Evolutionary conservation across 2,113 vertebrate genomes (phyloP).

Genomic region (Amphiprion percula): DNA sequence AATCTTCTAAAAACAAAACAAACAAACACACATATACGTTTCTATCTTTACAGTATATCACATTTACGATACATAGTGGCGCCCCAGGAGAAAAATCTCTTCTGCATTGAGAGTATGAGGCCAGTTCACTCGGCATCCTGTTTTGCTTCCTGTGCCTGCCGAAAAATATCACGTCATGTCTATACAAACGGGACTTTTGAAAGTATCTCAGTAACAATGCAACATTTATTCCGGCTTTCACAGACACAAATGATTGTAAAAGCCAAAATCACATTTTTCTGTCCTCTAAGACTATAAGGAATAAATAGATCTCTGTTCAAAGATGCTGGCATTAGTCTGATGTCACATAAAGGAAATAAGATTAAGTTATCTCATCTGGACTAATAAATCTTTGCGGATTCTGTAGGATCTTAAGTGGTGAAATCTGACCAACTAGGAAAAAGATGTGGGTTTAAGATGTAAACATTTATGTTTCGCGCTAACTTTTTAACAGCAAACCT

Average conservation of each 20-base stretch:
- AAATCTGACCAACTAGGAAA: neutral
- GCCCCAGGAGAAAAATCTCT: slow-evolving; percentile 31
- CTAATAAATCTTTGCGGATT: too few species aligned
- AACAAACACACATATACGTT: neutral
- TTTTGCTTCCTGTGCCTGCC: slow-evolving; percentile 80
- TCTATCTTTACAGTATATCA: neutral
- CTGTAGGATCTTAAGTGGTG: neutral
- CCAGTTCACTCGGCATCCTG: slow-evolving; percentile 80
- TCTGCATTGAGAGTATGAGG: slow-evolving; percentile 57
- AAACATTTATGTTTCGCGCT: too few species aligned
- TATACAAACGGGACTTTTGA: slow-evolving; percentile 53
- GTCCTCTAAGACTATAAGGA: neutral
- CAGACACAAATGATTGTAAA: neutral
- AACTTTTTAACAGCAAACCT: too few species aligned
- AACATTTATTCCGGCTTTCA: slow-evolving; percentile 9
- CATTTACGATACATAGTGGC: neutral
- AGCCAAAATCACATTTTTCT: neutral
- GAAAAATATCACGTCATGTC: slow-evolving; percentile 71
- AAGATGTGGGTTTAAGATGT: too few species aligned
- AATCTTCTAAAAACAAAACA: neutral
- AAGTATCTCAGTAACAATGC: slow-evolving; percentile 39
- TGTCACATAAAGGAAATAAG: neutral
- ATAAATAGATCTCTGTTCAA: neutral
- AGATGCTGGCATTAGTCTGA: neutral
- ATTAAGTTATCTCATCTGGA: neutral